phyloP scores from a whole-genome alignment of 92 coral and sea anemone genomes.

The Heteractis magnifica region DNA sequence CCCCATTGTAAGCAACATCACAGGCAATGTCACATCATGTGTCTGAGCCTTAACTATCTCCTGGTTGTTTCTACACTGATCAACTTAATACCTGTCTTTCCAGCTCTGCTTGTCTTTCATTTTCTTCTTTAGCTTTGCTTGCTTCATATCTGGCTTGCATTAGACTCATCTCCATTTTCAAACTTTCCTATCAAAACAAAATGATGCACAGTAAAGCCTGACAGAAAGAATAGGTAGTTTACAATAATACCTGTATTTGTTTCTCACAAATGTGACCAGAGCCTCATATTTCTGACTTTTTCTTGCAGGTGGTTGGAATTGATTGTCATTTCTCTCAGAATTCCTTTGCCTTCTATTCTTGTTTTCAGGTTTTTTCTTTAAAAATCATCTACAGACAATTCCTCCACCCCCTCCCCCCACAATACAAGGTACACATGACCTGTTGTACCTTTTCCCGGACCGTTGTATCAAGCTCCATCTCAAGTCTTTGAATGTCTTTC shows the following conservation, averaged over 20 bases:
- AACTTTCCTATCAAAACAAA: constrained; percentile 65
- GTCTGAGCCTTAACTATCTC: background rate
- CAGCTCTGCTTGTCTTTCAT: constrained; percentile 88
- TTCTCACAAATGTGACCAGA: too few species aligned
- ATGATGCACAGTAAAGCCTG: background rate
- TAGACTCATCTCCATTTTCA: constrained; percentile 89
- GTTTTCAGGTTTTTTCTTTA: background rate
- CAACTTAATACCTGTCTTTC: constrained; percentile 76
- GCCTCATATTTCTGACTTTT: too few species aligned
- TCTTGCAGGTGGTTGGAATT: too few species aligned
- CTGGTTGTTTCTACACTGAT: too few species aligned
- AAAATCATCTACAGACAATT: too few species aligned
- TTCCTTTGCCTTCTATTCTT: background rate
- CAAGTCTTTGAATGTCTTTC: constrained; percentile 84
- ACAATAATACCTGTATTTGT: too few species aligned
- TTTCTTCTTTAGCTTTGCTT: constrained; percentile 83
- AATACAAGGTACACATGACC: background rate
- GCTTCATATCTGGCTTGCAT: constrained; percentile 96
- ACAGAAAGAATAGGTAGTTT: background rate
- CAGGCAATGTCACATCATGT: too few species aligned
- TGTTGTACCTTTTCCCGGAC: constrained; percentile 83
- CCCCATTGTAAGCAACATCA: too few species aligned
- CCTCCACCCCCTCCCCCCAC: too few species aligned
- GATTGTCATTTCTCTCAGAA: too few species aligned
- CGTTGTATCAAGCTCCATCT: constrained; percentile 83